These are phyloP conservation scores for Stomatorhinus ivindoensis DNA, from an alignment of 2,113 vertebrate species.

Conservation along the genomic window DNA sequence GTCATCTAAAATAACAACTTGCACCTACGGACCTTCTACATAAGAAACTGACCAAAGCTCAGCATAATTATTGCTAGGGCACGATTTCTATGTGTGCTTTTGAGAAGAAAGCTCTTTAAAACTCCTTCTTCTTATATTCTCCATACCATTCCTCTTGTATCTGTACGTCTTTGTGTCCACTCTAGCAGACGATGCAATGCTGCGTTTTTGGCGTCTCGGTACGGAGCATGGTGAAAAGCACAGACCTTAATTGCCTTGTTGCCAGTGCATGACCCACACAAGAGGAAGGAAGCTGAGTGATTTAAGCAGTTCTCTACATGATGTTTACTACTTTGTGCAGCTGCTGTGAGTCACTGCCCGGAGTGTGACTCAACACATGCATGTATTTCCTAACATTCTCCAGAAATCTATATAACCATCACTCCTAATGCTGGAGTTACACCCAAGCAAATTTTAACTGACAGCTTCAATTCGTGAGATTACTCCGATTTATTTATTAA, in stretches of 20 bases:
- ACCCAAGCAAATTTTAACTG: neutral
- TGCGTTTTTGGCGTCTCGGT: neutral
- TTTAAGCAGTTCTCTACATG: constrained; percentile 8
- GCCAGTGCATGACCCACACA: neutral
- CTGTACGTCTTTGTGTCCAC: neutral
- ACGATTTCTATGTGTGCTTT: neutral
- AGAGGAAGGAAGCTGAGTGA: constrained; percentile 19
- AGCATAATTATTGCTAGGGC: neutral
- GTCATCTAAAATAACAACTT: neutral
- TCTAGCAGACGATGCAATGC: neutral
- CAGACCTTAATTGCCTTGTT: neutral
- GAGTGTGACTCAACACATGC: neutral
- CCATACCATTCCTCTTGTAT: neutral
- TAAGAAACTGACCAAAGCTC: neutral
- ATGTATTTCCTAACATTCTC: neutral
- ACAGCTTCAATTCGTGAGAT: neutral
- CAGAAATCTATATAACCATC: neutral
- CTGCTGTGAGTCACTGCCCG: neutral
- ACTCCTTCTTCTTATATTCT: neutral
- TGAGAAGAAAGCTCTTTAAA: neutral
- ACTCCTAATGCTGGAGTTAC: neutral
- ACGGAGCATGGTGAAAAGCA: neutral
- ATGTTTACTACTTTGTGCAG: neutral
- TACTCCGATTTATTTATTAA: neutral
- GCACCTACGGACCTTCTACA: neutral